Evolutionary conservation across 2,113 vertebrate species (phyloP).

Genomic region (Eulemur macaco): DNA sequence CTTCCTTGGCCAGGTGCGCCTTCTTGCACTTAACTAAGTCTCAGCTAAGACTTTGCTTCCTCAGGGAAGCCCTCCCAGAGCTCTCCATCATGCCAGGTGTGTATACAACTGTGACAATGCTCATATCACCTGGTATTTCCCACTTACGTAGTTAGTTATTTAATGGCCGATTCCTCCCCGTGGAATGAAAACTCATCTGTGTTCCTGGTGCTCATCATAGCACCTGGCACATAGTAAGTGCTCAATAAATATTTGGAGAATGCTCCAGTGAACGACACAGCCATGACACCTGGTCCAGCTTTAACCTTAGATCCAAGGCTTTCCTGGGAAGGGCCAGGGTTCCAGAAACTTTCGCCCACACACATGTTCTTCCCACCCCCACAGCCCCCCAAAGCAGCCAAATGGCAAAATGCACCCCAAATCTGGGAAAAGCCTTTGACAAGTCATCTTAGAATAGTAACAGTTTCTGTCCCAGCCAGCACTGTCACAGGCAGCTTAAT

Average conservation of each 20-base stretch:
- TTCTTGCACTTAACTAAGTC: neutral
- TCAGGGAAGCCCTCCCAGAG: neutral
- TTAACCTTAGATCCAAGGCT: neutral
- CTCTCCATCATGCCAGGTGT: neutral
- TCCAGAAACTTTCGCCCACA: neutral
- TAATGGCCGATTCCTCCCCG: neutral
- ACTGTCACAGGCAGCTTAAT: constrained; percentile 82
- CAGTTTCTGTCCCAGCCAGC: constrained; percentile 75
- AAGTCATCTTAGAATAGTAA: constrained; percentile 39
- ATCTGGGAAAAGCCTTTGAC: constrained; percentile 29
- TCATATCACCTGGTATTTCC: neutral
- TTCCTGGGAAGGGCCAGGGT: neutral
- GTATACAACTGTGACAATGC: neutral
- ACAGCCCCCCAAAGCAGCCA: neutral
- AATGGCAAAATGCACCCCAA: constrained; percentile 33
- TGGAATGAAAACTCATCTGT: neutral
- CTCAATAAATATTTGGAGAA: constrained; percentile 6
- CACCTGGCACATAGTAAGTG: neutral
- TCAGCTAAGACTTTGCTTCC: neutral
- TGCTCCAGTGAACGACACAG: rapidly evolving
- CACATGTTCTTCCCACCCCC: neutral
- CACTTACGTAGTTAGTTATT: neutral
- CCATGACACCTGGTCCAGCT: neutral
- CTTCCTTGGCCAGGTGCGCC: no score
- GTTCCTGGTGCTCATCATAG: neutral